Conservation (phyloP, 2,888 invertebrate species). For the Priocnemis perturbator region DNA sequence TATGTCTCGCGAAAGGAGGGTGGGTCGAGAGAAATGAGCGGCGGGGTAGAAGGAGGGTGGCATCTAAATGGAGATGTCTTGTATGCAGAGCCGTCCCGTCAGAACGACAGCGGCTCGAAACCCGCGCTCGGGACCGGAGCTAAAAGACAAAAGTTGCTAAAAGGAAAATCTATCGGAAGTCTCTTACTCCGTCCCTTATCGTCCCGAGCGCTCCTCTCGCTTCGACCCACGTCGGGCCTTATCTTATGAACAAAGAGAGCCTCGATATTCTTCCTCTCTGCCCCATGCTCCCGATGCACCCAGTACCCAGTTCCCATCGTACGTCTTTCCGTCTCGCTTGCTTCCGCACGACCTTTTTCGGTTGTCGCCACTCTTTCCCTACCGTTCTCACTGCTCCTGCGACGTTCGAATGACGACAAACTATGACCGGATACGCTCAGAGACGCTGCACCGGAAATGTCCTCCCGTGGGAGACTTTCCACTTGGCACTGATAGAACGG, state of each 20-base stretch:
- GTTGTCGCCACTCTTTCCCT: conserved; percentile 5
- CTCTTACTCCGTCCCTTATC: conserved; percentile 23
- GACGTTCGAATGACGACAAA: conserved; percentile 42
- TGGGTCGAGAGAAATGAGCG: neutral
- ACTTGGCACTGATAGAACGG: conserved; percentile 12
- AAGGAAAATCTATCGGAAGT: conserved; percentile 67
- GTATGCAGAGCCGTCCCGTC: conserved; percentile 66
- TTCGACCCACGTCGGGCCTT: conserved; percentile 21
- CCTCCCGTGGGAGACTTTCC: conserved; percentile 44
- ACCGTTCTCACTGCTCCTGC: neutral
- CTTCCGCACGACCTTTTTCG: conserved; percentile 4
- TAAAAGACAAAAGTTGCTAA: conserved; percentile 69
- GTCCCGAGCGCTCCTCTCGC: conserved; percentile 19
- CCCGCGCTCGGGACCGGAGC: conserved; percentile 53
- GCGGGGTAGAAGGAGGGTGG: conserved; percentile 24
- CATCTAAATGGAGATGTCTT: conserved; percentile 73
- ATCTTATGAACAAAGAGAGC: conserved; percentile 9
- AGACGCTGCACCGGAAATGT: conserved; percentile 32
- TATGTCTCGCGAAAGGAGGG: neutral
- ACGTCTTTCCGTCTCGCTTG: neutral
- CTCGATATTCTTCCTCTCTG: conserved; percentile 2
- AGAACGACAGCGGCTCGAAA: conserved; percentile 62
- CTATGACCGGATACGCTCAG: conserved; percentile 37
- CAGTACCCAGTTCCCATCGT: neutral
- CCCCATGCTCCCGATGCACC: neutral